Evolutionary conservation across 2,113 vertebrate genomes (phyloP), one percentile per base, ranked within the genome.

Genomic region (Takifugu flavidus): DNA sequence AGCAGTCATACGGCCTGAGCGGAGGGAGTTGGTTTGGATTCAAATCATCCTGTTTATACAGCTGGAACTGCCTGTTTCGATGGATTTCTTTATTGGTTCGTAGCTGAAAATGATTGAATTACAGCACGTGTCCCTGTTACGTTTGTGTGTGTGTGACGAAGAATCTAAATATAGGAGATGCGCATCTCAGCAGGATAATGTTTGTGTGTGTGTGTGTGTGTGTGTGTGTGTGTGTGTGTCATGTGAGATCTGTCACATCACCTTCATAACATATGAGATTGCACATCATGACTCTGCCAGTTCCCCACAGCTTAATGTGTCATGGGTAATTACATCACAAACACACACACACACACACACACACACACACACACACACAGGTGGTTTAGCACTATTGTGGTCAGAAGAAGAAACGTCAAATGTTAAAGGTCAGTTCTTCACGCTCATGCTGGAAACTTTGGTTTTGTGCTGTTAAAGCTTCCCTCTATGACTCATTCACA

Each of bases 211-310:
- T 51, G 53, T 31, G 26, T 51, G 4, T 59, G 59, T 62, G 56
- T 56, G 34, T 15, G 49, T 56, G 51, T 58, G 42, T 70, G 56
- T 45, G 45, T 64, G 67, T 67, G 55, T 34, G 58, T 54, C 66
- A 59, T 52, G 63, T 51, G 54, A 66, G 64, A 73, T 78, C 75
- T 78, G 82, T 82, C 80, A 85, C 67, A 70, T 85, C 82, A 78
- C 70, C 76, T 81, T 71, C 70, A 68, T 74, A 79, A 59, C 65
- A 77, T 78, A 70, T 62, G 59, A 80, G 77, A 54, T 54, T 79
- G 72, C 80, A 66, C 82, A 80, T 85, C 78, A 80, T 83, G 76
- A 83, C 73, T 78, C 75, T 72, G 76, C 70, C 70, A 72, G 54
- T 76, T 83, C 78, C 78, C 77, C 64, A 75, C 62, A 83, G 82